Percentiles rank a stretch among this genome's conserved stretches.
phyloP scores from a whole-genome alignment of 2,797 vertebrate genomes.

The Cyclura pinguis region DNA sequence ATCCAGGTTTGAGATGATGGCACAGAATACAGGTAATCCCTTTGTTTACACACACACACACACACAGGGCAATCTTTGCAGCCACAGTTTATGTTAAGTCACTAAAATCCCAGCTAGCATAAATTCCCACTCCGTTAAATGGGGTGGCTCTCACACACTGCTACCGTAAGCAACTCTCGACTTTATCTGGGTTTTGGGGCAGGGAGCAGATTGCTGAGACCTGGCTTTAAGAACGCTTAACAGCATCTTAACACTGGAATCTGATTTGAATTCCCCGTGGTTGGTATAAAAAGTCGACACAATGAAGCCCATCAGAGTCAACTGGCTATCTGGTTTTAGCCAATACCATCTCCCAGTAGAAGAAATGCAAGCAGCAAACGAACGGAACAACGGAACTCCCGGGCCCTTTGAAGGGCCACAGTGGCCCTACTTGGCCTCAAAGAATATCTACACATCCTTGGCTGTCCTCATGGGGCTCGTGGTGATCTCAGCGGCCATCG shows the following conservation, averaged over 20 bases:
- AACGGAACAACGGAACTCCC: background rate
- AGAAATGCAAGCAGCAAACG: slow-evolving; percentile 32
- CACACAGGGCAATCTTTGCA: background rate
- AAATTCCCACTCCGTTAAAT: slow-evolving; percentile 56
- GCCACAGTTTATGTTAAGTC: background rate
- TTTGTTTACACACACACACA: background rate
- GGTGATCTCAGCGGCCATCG: slow-evolving; percentile 37
- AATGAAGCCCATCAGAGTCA: background rate
- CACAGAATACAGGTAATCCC: background rate
- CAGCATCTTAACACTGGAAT: slow-evolving; percentile 51
- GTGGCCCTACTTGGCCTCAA: slow-evolving; percentile 68
- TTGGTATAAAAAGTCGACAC: too few relatives aligned
- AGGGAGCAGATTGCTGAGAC: slow-evolving; percentile 70
- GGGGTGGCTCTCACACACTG: slow-evolving; percentile 28
- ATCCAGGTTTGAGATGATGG: background rate
- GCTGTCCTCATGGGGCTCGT: slow-evolving; percentile 70
- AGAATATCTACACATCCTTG: slow-evolving; percentile 48
- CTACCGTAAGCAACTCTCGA: slow-evolving; percentile 41
- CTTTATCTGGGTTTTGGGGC: slow-evolving; percentile 51
- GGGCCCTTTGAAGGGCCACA: slow-evolving; percentile 73
- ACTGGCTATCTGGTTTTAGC: background rate
- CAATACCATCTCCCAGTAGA: background rate
- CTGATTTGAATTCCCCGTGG: background rate
- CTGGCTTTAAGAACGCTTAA: slow-evolving; percentile 68
- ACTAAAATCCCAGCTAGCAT: background rate